These are phyloP conservation scores for Odontomachus brunneus DNA, from an alignment of 1,140 invertebrate genomes.

Conservation along the genomic window DNA sequence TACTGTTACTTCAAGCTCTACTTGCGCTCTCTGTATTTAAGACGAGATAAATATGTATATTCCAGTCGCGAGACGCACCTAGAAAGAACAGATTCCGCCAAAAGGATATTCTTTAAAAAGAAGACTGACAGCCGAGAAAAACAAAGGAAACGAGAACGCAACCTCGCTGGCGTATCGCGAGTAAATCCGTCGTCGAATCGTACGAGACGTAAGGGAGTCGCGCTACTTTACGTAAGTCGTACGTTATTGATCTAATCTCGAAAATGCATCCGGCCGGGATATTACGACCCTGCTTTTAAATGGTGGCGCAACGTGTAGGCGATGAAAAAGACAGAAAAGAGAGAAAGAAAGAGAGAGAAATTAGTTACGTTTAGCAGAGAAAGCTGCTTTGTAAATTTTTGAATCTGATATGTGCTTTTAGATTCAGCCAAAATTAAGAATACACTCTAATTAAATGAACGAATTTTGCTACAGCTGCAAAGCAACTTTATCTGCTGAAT, in stretches of 20 bases:
- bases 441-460: too few relatives aligned
- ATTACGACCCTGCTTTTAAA: slow-evolving; percentile 27
- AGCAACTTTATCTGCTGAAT: too few relatives aligned
- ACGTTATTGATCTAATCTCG: slow-evolving; percentile 72
- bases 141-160: background rate
- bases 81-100: background rate
- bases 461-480: too few relatives aligned
- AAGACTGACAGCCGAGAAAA: background rate
- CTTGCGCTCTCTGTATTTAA: background rate
- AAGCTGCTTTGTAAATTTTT: too few relatives aligned
- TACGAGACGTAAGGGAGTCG: slow-evolving; percentile 34
- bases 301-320: background rate
- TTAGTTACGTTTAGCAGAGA: too few relatives aligned
- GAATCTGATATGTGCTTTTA: too few relatives aligned
- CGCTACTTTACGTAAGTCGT: slow-evolving; percentile 70
- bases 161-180: background rate
- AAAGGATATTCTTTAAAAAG: background rate
- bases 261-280: slow-evolving; percentile 37
- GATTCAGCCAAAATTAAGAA: too few relatives aligned
- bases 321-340: background rate
- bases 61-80: background rate
- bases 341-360: too few relatives aligned
- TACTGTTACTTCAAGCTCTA: background rate
- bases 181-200: slow-evolving; percentile 10
- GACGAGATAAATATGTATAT: background rate